phyloP scores from a whole-genome alignment of 2,797 vertebrate genomes.

The Jordanella pulchra region DNA sequence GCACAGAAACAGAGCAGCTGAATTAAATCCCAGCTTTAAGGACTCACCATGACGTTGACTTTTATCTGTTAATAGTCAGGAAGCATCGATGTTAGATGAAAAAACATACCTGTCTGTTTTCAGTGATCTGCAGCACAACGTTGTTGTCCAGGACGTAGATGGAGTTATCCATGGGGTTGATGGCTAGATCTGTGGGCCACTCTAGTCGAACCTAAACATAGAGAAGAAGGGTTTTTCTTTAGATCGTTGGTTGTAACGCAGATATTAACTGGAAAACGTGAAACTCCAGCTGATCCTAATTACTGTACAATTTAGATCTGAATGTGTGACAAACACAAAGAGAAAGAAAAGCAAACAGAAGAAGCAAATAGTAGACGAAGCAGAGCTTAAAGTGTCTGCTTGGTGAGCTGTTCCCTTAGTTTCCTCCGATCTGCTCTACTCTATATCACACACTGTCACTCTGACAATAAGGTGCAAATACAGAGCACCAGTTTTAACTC shows the following conservation, averaged over 20 bases:
- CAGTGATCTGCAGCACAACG: constrained; percentile 95
- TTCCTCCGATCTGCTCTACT: neutral
- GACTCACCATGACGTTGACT: too few relatives aligned
- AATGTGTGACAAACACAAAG: neutral
- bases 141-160: constrained; percentile 98
- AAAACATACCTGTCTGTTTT: constrained; percentile 84
- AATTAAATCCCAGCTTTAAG: too few relatives aligned
- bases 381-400: neutral
- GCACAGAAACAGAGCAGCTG: too few relatives aligned
- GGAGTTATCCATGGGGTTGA: constrained; percentile 99
- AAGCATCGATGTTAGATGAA: neutral
- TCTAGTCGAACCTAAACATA: constrained; percentile 90
- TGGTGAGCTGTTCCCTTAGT: neutral
- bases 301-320: neutral
- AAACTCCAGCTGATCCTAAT: neutral
- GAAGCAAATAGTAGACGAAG: neutral
- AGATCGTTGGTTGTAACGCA: too few relatives aligned
- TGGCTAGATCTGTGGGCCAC: constrained; percentile 96
- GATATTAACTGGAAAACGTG: neutral
- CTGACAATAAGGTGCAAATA: neutral
- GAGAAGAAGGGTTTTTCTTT: neutral
- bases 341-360: neutral
- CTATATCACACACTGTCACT: neutral
- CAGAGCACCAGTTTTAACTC: neutral
- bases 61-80: too few relatives aligned